Evolutionary conservation across 2,113 vertebrate species (phyloP).

Genomic region (Gopherus flavomarginatus): DNA sequence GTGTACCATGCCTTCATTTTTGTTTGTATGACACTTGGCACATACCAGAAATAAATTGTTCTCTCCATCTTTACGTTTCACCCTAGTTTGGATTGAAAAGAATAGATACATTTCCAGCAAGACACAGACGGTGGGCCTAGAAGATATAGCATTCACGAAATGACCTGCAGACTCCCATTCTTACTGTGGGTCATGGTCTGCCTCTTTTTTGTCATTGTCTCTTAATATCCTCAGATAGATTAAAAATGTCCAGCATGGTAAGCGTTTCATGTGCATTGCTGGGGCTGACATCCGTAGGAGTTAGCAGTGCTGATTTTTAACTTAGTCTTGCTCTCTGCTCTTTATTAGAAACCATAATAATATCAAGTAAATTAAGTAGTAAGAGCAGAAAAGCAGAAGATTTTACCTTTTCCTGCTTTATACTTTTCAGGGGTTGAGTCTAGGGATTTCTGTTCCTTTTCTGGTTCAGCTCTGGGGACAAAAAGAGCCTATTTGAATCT

Average conservation of each 20-base stretch:
- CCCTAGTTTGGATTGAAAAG: neutral
- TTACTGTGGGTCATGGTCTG: neutral
- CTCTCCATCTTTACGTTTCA: conserved; percentile 13
- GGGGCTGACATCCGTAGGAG: neutral
- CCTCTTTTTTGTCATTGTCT: neutral
- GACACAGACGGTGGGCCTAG: neutral
- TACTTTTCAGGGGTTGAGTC: neutral
- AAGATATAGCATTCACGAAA: neutral
- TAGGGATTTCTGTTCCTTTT: neutral
- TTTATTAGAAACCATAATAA: neutral
- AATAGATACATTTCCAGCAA: neutral
- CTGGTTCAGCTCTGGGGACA: neutral
- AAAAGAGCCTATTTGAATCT: neutral
- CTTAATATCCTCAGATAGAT: neutral
- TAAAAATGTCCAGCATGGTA: neutral
- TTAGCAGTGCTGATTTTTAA: neutral
- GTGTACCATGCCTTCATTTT: neutral
- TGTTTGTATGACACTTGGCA: conserved; percentile 14
- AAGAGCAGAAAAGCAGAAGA: neutral
- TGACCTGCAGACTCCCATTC: neutral
- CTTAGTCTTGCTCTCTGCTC: neutral
- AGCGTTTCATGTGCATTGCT: neutral
- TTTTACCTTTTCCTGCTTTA: neutral
- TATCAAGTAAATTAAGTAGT: neutral
- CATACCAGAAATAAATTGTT: neutral